Evolutionary conservation across 2,113 vertebrate species (phyloP).

Genomic region (Alethe diademata): DNA sequence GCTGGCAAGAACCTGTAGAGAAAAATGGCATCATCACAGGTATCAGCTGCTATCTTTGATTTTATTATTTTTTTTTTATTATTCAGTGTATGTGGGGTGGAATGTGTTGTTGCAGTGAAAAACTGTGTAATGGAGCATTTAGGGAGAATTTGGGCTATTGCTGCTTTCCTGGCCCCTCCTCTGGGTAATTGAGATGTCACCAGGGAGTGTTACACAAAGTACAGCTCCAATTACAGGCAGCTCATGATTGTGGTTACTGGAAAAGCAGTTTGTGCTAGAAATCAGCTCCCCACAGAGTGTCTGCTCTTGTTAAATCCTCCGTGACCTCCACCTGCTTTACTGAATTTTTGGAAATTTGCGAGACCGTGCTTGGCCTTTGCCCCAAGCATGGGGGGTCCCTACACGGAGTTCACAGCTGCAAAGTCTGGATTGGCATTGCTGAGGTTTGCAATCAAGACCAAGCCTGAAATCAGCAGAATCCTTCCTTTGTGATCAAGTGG

Average conservation of each 20-base stretch:
- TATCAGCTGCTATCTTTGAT: neutral
- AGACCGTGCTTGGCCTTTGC: neutral
- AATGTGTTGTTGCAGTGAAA: neutral
- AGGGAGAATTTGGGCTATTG: neutral
- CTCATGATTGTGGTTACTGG: neutral
- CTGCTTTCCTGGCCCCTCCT: neutral
- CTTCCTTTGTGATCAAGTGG: slow-evolving; percentile 5
- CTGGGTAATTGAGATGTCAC: neutral
- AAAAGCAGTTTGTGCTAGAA: neutral
- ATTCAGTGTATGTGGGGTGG: neutral
- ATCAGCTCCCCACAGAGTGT: neutral
- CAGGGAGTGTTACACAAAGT: neutral
- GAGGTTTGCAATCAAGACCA: slow-evolving; percentile 9
- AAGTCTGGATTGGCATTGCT: neutral
- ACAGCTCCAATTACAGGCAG: neutral
- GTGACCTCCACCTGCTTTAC: neutral
- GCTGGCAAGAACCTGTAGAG: slow-evolving; percentile 93
- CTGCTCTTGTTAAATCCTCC: neutral
- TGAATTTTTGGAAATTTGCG: neutral
- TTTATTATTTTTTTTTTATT: too few species aligned
- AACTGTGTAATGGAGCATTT: neutral
- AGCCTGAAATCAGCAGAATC: slow-evolving; percentile 11
- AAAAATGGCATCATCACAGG: slow-evolving; percentile 92
- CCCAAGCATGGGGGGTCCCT: neutral
- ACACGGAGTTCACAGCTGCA: neutral